phyloP scores from a whole-genome alignment of 2,797 vertebrate genomes.

The Avahi laniger region DNA sequence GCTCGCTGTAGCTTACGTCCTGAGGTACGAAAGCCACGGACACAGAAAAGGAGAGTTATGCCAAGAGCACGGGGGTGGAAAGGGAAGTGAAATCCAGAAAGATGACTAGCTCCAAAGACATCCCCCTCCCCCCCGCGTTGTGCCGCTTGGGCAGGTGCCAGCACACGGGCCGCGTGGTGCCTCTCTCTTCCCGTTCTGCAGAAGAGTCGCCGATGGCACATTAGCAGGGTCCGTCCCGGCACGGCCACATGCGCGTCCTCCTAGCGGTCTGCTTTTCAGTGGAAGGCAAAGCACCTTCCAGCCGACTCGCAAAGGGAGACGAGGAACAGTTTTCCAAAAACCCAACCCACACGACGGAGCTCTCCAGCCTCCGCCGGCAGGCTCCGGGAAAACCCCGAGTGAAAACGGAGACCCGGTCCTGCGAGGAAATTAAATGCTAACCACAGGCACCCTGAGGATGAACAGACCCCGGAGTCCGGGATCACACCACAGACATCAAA shows the following conservation, averaged over 20 bases:
- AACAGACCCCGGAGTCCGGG: not conserved
- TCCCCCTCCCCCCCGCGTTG: no score
- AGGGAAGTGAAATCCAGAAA: not conserved
- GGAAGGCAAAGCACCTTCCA: not conserved
- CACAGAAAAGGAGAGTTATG: not conserved
- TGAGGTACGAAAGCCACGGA: not conserved
- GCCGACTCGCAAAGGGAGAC: not conserved
- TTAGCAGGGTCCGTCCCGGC: not conserved
- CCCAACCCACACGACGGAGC: not conserved
- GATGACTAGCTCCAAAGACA: not conserved
- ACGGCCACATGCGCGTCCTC: rapidly evolving
- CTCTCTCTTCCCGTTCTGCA: not conserved
- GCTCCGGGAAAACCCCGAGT: not conserved
- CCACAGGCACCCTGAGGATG: not conserved
- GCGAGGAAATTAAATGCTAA: not conserved
- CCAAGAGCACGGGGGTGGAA: not conserved
- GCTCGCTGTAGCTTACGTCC: not conserved
- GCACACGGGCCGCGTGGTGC: rapidly evolving
- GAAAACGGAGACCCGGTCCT: not conserved
- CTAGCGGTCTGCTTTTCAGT: not conserved
- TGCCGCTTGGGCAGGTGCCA: not conserved
- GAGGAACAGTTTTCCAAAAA: not conserved
- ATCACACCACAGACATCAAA: not conserved
- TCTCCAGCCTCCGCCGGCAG: not conserved
- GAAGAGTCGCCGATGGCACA: not conserved